phyloP scores from a whole-genome alignment of 2,113 vertebrate genomes.

The Periophthalmus modestus region DNA sequence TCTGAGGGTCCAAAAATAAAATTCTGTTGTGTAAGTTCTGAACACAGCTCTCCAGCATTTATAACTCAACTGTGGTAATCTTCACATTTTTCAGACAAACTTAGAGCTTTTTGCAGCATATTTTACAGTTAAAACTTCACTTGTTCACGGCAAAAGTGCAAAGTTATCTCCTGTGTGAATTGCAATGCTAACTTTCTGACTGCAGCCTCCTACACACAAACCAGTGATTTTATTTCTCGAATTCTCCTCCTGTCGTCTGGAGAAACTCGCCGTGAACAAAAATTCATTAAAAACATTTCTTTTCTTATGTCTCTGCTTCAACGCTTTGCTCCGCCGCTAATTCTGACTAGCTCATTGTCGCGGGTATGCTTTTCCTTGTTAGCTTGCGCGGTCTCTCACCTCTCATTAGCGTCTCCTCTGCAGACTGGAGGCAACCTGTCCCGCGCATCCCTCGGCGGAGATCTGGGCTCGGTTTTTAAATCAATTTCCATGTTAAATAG shows the following conservation, averaged over 20 bases:
- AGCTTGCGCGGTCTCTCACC: slow-evolving; percentile 66
- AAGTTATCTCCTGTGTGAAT: slow-evolving; percentile 18
- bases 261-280: slow-evolving; percentile 27
- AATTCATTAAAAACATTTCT: slow-evolving; percentile 29
- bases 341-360: slow-evolving; percentile 40
- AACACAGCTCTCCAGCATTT: background rate
- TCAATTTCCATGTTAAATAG: slow-evolving; percentile 79
- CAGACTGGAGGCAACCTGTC: slow-evolving; percentile 73
- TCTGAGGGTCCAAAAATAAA: background rate
- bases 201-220: slow-evolving; percentile 42
- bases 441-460: slow-evolving; percentile 66
- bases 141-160: slow-evolving; percentile 19
- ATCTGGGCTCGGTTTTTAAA: slow-evolving; percentile 71
- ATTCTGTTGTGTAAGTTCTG: background rate
- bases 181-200: slow-evolving; percentile 35
- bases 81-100: too few relatives aligned
- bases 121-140: slow-evolving; percentile 18
- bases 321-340: slow-evolving; percentile 27
- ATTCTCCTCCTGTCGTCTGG: slow-evolving; percentile 32
- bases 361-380: slow-evolving; percentile 63
- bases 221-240: slow-evolving; percentile 25
- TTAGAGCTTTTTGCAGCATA: slow-evolving; percentile 1
- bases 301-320: slow-evolving; percentile 47
- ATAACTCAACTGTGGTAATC: background rate
- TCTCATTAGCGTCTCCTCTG: slow-evolving; percentile 72